Base-by-base conservation (phyloP, 1,140 invertebrate species). In the Chlorops oryzae region DNA sequence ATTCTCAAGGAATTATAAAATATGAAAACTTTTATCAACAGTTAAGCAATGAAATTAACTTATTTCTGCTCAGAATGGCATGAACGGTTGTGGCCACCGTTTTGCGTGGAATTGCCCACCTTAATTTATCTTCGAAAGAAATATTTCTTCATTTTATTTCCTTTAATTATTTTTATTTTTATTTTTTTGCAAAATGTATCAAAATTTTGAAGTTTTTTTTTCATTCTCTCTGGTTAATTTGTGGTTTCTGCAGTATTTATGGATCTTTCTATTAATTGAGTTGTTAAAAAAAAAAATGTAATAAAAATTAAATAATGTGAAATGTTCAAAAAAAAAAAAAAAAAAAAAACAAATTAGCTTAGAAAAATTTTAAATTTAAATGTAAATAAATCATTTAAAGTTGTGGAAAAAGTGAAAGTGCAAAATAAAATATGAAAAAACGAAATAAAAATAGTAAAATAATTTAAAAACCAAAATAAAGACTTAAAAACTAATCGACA, bases 331-430 rank as follows among this genome's bases (percentile, higher is more conserved):
- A 49, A 50, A 39, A 39, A 41, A 28, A 53, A 54, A 42, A 41
- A 40, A 42, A 54, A 52, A 54, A 47, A 34, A 52, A 56, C 53
- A 56, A 39, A 51, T 61, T 54, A n/a, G 59, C 56, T 65, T 54
- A 62, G 59, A 64, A 61, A 62, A 65, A 56, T 55, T 55, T 48
- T 54, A 57, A 64, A 59, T 61, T 57, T 59, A 50, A 54, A 59
- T 55, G 61, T 63, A 62, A 64, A 63, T 63, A 63, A 63, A 63
- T 63, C n/a, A n/a, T n/a, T n/a, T n/a, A n/a, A n/a, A n/a, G n/a
- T n/a, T n/a, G n/a, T n/a, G n/a, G n/a, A n/a, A n/a, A n/a, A n/a
- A n/a, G n/a, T n/a, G n/a, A n/a, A n/a, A n/a, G n/a, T n/a, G n/a
- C n/a, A n/a, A n/a, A n/a, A n/a, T n/a, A n/a, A n/a, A n/a, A n/a